phyloP scores from a whole-genome alignment of 2,888 invertebrate genomes.

The Cephus sareptanus region DNA sequence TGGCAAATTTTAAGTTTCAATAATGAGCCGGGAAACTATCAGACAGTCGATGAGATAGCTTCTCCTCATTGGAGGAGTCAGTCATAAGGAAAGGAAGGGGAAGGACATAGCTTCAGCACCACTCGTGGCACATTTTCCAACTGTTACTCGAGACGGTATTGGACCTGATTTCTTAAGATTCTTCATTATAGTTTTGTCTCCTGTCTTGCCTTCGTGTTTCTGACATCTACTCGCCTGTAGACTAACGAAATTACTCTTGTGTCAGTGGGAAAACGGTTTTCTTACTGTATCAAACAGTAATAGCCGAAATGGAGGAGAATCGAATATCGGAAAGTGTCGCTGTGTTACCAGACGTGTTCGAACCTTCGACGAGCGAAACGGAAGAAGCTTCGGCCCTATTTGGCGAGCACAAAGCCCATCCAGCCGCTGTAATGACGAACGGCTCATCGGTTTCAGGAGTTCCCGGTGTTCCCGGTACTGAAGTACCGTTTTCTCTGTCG shows the following conservation, averaged over 20 bases:
- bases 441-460: slow-evolving; percentile 66
- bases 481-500: slow-evolving; percentile 76
- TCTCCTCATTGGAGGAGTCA: too few species aligned
- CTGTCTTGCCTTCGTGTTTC: not conserved
- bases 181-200: too few species aligned
- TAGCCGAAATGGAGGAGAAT: slow-evolving; percentile 65
- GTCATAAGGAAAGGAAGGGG: too few species aligned
- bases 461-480: slow-evolving; percentile 69
- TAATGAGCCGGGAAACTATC: too few species aligned
- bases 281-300: slow-evolving; percentile 4
- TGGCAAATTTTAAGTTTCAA: too few species aligned
- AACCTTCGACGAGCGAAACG: slow-evolving; percentile 67
- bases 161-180: too few species aligned
- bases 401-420: slow-evolving; percentile 46
- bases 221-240: slow-evolving; percentile 11
- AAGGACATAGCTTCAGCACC: too few species aligned
- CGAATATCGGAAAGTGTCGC: slow-evolving; percentile 68
- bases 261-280: not conserved
- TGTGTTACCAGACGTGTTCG: slow-evolving; percentile 69
- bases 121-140: too few species aligned
- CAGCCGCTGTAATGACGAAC: slow-evolving; percentile 56
- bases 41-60: too few species aligned
- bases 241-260: slow-evolving; percentile 1
- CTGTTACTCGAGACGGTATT: too few species aligned
- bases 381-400: slow-evolving; percentile 59